Evolutionary conservation across 2,113 vertebrate genomes (phyloP), one percentile per base, ranked within the genome.

Genomic region (Miniopterus natalensis): DNA sequence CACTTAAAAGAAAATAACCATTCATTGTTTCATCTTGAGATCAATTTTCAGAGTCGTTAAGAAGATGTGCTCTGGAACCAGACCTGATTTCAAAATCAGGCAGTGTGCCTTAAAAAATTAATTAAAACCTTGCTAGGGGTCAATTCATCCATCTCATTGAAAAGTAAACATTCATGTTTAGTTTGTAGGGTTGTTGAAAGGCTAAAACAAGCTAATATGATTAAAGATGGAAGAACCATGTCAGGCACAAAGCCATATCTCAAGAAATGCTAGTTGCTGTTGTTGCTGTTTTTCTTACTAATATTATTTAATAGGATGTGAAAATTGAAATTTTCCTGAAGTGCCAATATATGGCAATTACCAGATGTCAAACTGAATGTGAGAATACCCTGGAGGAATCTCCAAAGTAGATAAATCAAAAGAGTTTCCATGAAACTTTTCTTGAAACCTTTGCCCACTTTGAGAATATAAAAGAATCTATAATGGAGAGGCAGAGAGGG

Each of bases 241-340:
- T 66, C 31, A 84, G 57, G 27, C 42, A 51, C 21, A 73, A 71
- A 73, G 42, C 23, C 89, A 66, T 47, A 75, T 53, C 18, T 80
- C 49, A 88, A 81, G 66, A 84, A 92, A 66, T 85, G 27, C 45
- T 84, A 88, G 45, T 70, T 68, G 36, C 59, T 75, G 36, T 70
- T 36, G 27, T 55, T 80, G 59, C 63, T 70, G 51, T 31, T 88
- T n/a, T 63, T 88, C 6, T 79, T 85, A 57, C 36, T 88, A 84
- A 47, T 65, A 88, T 65, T 95, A 84, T 79, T 92, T 66, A 88
- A 66, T 59, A 92, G 17, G 27, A 80, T 68, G 17, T 92, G 49
- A 78, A 81, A 83, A 84, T 55, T 87, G 53, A 92, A 57, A 13
- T 78, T 71, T 88, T 15, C n/a, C 40, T 65, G 5, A 84, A 79